Percentiles rank a stretch among this genome's conserved stretches.
These are phyloP conservation scores for Propithecus perrieri DNA, from an alignment of 2,797 vertebrate genomes.

Conservation along the genomic window DNA sequence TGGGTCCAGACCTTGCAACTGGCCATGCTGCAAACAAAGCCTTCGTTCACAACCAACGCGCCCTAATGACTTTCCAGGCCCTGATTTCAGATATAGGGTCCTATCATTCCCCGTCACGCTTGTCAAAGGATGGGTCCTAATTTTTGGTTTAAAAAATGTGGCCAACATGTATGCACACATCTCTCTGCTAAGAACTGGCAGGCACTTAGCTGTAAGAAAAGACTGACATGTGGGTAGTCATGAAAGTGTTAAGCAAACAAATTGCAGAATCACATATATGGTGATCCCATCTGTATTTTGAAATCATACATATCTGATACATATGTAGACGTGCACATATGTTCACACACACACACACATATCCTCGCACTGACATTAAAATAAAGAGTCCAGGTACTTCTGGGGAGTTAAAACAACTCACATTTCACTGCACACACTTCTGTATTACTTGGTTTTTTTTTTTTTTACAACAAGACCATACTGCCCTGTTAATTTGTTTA, in stretches of 20 bases:
- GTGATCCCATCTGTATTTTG: neutral
- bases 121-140: neutral
- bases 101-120: neutral
- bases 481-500: neutral
- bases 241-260: neutral
- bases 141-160: neutral
- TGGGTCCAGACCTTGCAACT: neutral
- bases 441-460: neutral
- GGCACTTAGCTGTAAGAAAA: neutral
- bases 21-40: neutral
- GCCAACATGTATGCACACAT: neutral
- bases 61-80: neutral
- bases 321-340: neutral
- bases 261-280: neutral
- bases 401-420: neutral
- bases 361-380: neutral
- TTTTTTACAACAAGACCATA: neutral
- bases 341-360: no score
- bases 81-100: neutral
- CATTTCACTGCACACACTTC: neutral
- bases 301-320: neutral
- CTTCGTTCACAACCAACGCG: fast-evolving
- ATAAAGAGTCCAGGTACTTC: neutral
- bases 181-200: neutral
- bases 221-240: neutral